Conservation (phyloP, 37 sponge, comb jelly and placozoan species). For the Oopsacas minuta region DNA sequence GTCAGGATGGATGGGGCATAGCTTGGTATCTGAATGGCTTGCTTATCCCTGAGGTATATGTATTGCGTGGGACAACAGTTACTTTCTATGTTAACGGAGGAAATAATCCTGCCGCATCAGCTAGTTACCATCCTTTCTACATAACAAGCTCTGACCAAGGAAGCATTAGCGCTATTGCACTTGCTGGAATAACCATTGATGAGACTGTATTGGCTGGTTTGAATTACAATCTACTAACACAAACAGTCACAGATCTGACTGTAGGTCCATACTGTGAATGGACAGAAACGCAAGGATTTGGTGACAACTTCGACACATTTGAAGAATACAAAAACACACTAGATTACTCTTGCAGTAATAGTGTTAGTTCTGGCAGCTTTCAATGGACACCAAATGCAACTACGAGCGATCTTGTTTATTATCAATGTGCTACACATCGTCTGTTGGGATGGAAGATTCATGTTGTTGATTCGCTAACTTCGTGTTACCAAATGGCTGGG, state of each 20-base stretch:
- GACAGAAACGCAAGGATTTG: neutral
- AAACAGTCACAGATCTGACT: neutral
- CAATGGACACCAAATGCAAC: neutral
- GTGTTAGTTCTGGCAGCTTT: neutral
- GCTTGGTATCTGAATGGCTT: constrained; percentile 45
- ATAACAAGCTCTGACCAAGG: constrained; percentile 33
- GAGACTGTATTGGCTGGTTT: neutral
- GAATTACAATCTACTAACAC: neutral
- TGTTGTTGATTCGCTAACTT: neutral
- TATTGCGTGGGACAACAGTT: constrained; percentile 37
- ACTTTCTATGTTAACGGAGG: constrained; percentile 45
- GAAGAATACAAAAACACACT: constrained; percentile 9
- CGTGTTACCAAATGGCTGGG: neutral
- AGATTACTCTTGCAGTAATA: neutral
- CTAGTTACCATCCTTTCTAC: constrained; percentile 56
- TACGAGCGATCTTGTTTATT: neutral
- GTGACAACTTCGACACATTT: neutral
- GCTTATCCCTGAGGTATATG: constrained; percentile 43
- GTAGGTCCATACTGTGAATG: constrained; percentile 5
- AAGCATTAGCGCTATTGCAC: constrained; percentile 15
- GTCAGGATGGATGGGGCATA: constrained; percentile 41
- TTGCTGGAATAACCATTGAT: neutral
- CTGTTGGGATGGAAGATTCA: constrained; percentile 1
- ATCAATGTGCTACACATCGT: neutral
- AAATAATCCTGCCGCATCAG: neutral